A percentile compares a stretch with the other conserved stretches of the same genome.
phyloP scores from a whole-genome alignment of 2,113 vertebrate genomes.

The Illadopsis cleaveri region DNA sequence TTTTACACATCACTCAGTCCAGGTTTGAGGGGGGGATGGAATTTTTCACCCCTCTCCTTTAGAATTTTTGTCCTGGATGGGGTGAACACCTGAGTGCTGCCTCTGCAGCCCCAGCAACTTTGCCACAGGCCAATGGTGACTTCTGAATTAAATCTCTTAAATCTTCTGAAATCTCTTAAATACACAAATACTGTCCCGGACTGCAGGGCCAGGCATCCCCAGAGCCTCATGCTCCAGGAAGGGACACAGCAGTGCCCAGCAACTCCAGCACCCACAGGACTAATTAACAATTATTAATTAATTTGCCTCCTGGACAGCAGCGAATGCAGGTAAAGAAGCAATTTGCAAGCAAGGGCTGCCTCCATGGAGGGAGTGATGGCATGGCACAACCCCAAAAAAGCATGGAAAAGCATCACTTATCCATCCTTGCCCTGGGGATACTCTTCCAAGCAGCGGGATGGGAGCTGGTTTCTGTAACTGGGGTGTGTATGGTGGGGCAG shows the following conservation, averaged over 20 bases:
- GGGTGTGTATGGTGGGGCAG: rapidly evolving
- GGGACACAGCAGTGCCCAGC: neutral
- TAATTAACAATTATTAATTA: neutral
- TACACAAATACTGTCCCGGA: rapidly evolving
- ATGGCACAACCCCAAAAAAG: neutral
- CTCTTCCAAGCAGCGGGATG: neutral
- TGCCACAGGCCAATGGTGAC: rapidly evolving
- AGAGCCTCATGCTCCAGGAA: neutral
- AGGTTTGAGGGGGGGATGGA: neutral
- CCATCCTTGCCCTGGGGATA: neutral
- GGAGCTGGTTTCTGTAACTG: rapidly evolving
- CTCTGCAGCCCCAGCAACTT: neutral
- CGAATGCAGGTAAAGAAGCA: neutral
- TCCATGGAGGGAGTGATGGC: neutral
- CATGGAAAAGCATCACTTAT: neutral
- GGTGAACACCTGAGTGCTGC: neutral
- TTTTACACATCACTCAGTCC: conserved; percentile 27
- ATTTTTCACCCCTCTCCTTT: neutral
- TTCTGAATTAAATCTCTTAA: neutral
- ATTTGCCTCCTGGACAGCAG: neutral
- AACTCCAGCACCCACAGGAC: neutral
- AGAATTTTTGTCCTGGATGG: neutral
- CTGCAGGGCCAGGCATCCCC: neutral
- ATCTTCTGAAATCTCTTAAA: neutral
- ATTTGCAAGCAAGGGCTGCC: neutral